Base-by-base conservation (phyloP, 2,113 vertebrate species). In the Chaenocephalus aceratus region DNA sequence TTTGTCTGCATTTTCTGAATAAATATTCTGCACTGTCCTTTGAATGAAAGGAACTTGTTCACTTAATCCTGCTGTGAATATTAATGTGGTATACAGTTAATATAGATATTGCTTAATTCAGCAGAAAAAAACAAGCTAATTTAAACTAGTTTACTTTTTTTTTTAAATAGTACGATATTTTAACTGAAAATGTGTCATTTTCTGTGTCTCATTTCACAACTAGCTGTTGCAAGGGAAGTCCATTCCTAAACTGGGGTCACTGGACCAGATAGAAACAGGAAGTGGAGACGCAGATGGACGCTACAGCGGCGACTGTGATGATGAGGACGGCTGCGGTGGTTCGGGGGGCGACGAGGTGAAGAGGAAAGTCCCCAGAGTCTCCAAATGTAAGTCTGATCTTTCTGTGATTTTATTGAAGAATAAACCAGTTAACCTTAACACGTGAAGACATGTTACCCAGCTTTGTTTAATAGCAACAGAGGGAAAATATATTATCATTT, bases 221-320 rank as follows among this genome's bases (percentile, higher is more conserved):
- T 69, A 97, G 97, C 75, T 97, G 64, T 76, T 97, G 54, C 96
- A 96, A 87, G 95, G 94, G 6, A 95, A 95, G 73, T 94, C 93
- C 12, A 93, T 96, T 77, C 95, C 95, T 54, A 96, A 95, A 83
- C 86, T 96, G 21, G 92, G 92, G 1, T 95, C 93, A 2, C 91
- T 96, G 95, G 94, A 96, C 77, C 85, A 86, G 68, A 95, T 79
- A 8, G 95, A 96, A 87, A 84, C 90, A 45, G 95, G 96, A 89
- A 98, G 97, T 12, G 96, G 91, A 0, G 94, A 95, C 26, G 1
- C 56, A 45, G 93, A 88, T 30, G 95, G 93, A 0, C 92, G 86
- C 13, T 90, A 94, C 87, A 97, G 96, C 8, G 97, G 97, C 5
- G 96, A 97, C 41, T 97, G 97, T 65, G 97, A 97, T 18, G 97